phyloP scores from a whole-genome alignment of 2,113 vertebrate species.

The Sapayoa aenigma region DNA sequence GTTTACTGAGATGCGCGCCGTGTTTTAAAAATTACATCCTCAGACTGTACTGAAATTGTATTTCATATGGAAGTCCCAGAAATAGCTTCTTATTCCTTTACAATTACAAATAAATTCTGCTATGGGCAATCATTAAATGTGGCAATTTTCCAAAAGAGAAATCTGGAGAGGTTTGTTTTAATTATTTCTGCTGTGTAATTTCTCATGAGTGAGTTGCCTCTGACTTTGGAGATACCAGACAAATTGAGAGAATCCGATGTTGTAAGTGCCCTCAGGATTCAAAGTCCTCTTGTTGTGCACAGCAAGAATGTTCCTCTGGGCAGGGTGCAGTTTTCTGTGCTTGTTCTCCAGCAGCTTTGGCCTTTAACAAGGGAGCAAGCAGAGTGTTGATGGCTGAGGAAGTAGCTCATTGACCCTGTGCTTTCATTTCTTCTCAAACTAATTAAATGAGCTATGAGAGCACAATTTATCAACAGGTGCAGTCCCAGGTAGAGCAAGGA shows the following conservation, averaged over 20 bases:
- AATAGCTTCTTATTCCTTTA: neutral
- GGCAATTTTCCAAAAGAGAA: neutral
- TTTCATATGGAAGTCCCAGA: neutral
- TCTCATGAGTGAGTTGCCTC: neutral
- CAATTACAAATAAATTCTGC: neutral
- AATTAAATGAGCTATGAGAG: neutral
- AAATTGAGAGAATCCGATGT: neutral
- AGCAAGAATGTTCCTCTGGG: neutral
- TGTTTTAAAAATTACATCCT: neutral
- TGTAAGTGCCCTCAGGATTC: neutral
- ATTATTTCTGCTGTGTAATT: neutral
- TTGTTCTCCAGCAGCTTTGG: neutral
- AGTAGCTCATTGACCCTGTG: neutral
- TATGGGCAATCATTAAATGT: neutral
- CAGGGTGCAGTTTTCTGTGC: neutral
- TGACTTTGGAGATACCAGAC: neutral
- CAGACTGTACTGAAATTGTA: neutral
- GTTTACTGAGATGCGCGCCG: neutral
- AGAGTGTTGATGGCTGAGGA: neutral
- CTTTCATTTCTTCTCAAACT: neutral
- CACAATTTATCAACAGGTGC: neutral
- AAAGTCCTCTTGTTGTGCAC: neutral
- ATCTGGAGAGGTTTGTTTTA: neutral
- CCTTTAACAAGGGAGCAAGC: neutral
- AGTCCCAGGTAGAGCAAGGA: neutral